Percentiles rank a stretch among this genome's conserved stretches.
These are phyloP conservation scores for Corynorhinus townsendii DNA, from an alignment of 2,113 vertebrate species.

Conservation along the genomic window DNA sequence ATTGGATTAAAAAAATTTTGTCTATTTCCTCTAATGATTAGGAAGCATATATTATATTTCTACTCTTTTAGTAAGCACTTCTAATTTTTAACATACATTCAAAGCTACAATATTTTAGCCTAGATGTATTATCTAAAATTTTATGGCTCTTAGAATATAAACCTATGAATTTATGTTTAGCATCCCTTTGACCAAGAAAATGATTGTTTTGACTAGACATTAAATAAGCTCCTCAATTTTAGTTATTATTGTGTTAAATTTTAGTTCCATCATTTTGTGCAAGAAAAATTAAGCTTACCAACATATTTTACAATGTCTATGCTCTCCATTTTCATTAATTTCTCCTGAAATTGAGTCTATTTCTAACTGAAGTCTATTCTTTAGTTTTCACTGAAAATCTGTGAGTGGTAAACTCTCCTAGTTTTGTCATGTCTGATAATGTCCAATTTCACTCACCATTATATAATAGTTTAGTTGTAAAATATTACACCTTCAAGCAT, in stretches of 20 bases:
- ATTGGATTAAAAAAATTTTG: not conserved
- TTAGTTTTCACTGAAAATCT: not conserved
- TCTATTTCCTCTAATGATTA: not conserved
- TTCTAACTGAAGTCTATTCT: not conserved
- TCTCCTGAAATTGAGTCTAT: not conserved
- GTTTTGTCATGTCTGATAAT: not conserved
- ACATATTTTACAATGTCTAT: not conserved
- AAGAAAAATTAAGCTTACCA: not conserved
- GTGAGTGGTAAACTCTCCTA: not conserved
- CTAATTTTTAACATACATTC: conserved; percentile 6
- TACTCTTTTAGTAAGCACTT: not conserved
- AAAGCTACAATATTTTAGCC: not conserved
- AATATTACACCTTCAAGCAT: not conserved
- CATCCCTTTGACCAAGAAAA: not conserved
- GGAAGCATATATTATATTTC: not conserved
- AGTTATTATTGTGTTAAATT: not conserved
- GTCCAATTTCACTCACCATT: not conserved
- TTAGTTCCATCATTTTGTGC: not conserved
- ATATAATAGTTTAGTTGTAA: not conserved
- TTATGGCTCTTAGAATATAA: not conserved
- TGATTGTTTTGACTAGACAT: not conserved
- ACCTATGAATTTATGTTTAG: not conserved
- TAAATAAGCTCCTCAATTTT: not conserved
- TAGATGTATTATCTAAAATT: not conserved
- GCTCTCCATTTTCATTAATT: not conserved